Evolutionary conservation across 1,140 invertebrate genomes (phyloP).

Genomic region (Chionoecetes opilio): DNA sequence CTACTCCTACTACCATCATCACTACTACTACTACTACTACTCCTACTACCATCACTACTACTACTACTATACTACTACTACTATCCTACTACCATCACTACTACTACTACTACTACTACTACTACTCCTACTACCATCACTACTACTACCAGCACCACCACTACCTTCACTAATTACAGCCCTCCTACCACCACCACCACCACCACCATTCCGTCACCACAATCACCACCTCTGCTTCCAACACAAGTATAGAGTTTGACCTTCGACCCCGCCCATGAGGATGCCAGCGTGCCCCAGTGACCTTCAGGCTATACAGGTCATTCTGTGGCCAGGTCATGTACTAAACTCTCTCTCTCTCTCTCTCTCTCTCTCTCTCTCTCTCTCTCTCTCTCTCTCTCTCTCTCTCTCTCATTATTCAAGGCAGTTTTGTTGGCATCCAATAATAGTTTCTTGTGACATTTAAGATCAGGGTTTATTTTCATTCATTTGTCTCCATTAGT

Average conservation of each 20-base stretch:
- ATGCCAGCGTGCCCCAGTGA: neutral
- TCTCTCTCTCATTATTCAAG: neutral
- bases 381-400: neutral
- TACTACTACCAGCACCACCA: neutral
- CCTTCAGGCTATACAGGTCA: neutral
- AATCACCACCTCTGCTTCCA: neutral
- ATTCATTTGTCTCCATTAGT: too few species aligned
- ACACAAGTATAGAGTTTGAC: neutral
- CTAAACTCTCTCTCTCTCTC: neutral
- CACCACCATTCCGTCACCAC: neutral
- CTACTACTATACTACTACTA: neutral
- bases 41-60: neutral
- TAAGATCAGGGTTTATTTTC: too few species aligned
- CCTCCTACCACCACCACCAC: too few species aligned
- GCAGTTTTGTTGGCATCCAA: neutral
- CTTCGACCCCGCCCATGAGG: neutral
- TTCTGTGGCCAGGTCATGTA: neutral
- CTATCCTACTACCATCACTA: neutral
- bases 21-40: neutral
- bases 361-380: slow-evolving; percentile 8
- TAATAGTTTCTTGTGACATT: neutral
- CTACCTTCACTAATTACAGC: neutral
- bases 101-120: neutral
- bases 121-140: neutral
- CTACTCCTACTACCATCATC: neutral